Percentiles rank a stretch among this genome's conserved stretches.
These are phyloP conservation scores for Sarcophaga carnaria DNA, from an alignment of 2,888 invertebrate species.

Conservation along the genomic window DNA sequence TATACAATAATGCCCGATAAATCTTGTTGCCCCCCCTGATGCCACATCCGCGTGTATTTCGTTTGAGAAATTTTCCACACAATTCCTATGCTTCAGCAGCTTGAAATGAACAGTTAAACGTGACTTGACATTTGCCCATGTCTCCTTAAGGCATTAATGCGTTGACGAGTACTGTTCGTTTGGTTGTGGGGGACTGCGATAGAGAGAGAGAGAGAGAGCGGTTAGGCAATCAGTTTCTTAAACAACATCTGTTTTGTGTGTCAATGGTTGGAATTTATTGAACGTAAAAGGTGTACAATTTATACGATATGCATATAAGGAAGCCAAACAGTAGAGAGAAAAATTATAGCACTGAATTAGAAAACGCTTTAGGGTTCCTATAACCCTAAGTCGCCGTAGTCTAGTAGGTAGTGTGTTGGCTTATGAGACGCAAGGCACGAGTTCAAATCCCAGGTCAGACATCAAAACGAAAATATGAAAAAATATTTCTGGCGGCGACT, in stretches of 20 bases:
- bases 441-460: no score
- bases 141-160: constrained; percentile 33
- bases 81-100: constrained; percentile 33
- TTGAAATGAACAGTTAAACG: constrained; percentile 44
- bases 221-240: background rate
- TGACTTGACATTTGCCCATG: constrained; percentile 55
- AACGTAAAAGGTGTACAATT: background rate
- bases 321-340: background rate
- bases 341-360: background rate
- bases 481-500: no score
- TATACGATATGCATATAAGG: background rate
- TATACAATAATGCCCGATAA: constrained; percentile 47
- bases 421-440: no score
- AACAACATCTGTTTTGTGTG: constrained; percentile 16
- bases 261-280: constrained; percentile 37
- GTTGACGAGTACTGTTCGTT: background rate
- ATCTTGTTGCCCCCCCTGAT: constrained; percentile 10
- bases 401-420: no score
- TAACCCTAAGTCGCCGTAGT: no score
- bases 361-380: no score
- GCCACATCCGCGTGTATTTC: background rate
- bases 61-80: background rate
- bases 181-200: no score
- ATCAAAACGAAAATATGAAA: no score
- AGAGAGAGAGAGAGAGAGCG: background rate